Percentiles rank a stretch among this genome's conserved stretches.
phyloP scores from a whole-genome alignment of 2,113 vertebrate species.

The Cyanistes caeruleus region DNA sequence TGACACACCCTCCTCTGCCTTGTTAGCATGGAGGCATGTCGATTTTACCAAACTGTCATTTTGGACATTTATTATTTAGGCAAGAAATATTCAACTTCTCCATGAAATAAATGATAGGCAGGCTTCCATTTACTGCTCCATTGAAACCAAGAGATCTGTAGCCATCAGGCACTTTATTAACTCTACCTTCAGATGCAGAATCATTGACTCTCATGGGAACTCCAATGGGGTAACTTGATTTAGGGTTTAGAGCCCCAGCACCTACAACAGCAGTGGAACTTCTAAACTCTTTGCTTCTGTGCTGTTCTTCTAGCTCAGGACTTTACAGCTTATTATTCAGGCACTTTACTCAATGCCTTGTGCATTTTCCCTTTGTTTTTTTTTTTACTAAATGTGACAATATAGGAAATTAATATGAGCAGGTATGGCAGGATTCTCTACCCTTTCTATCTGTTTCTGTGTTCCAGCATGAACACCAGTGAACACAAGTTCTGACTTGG shows the following conservation, averaged over 20 bases:
- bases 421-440: background rate
- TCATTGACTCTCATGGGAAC: background rate
- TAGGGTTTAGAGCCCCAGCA: background rate
- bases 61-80: background rate
- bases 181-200: rapidly evolving
- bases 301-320: background rate
- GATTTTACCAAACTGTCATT: background rate
- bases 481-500: background rate
- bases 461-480: background rate
- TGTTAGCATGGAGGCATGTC: background rate
- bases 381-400: background rate
- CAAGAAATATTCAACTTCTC: background rate
- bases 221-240: background rate
- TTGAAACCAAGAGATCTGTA: background rate
- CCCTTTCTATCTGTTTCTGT: background rate
- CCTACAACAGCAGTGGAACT: background rate
- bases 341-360: background rate
- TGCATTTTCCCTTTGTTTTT: background rate
- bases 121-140: background rate
- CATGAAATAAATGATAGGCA: background rate
- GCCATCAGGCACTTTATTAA: background rate
- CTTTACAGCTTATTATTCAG: background rate
- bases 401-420: background rate
- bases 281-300: background rate
- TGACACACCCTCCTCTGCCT: background rate